Conservation (phyloP, 2,113 vertebrate genomes). For the Rhynchomys soricoides region DNA sequence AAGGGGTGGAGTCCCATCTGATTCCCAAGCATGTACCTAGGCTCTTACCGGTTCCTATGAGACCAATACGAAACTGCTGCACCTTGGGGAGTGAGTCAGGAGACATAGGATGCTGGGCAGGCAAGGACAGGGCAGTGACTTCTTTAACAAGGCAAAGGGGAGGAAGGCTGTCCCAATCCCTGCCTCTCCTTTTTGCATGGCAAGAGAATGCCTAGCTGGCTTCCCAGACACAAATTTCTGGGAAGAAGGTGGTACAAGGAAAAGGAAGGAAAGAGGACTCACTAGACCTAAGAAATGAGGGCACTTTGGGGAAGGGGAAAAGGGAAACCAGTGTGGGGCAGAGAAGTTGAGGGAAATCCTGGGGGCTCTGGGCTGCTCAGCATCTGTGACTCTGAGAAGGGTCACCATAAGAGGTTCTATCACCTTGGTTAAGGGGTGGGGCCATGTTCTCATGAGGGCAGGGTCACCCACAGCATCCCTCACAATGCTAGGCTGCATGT, state of each 20-base stretch:
- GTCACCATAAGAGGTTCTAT: fast-evolving
- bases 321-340: neutral
- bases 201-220: neutral
- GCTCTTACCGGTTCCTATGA: neutral
- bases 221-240: neutral
- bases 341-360: neutral
- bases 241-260: neutral
- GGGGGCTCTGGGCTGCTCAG: neutral
- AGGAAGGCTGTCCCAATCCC: neutral
- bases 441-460: neutral
- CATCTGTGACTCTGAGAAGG: neutral
- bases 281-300: too few species aligned
- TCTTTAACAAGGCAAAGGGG: neutral
- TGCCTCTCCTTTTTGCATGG: neutral
- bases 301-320: neutral
- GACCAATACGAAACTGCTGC: neutral
- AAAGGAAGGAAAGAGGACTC: neutral
- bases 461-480: neutral
- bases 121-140: neutral
- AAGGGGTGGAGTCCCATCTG: neutral
- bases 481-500: neutral
- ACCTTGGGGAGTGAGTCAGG: conserved; percentile 25
- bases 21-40: neutral
- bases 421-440: neutral
- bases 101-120: neutral